Evolutionary conservation across 2,888 invertebrate genomes (phyloP).

Genomic region (Tryphoninae sp.): DNA sequence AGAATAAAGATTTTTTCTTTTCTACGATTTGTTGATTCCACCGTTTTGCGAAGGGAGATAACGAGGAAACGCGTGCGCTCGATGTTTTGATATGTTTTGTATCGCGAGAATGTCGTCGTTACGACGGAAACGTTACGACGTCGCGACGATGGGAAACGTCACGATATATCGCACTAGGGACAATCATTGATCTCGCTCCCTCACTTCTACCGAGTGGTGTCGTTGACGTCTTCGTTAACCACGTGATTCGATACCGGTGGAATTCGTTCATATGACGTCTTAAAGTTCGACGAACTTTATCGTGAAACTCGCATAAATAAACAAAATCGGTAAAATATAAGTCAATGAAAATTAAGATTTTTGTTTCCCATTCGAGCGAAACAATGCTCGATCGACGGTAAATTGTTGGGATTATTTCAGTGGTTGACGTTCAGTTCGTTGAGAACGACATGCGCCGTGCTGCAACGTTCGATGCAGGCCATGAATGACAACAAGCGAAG

Average conservation of each 20-base stretch:
- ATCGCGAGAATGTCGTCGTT: slow-evolving; percentile 4
- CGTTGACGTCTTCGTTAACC: slow-evolving; percentile 33
- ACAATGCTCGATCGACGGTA: too few relatives aligned
- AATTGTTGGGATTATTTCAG: too few relatives aligned
- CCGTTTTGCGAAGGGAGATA: too few relatives aligned
- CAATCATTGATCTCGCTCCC: slow-evolving; percentile 72
- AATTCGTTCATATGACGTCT: neutral
- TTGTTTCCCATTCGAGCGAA: too few relatives aligned
- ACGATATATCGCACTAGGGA: slow-evolving; percentile 23
- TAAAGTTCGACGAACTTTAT: neutral
- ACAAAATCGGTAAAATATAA: neutral
- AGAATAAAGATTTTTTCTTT: too few relatives aligned
- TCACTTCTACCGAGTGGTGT: slow-evolving; percentile 24
- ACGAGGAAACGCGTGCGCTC: too few relatives aligned
- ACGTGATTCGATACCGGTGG: slow-evolving; percentile 39
- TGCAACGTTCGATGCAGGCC: too few relatives aligned
- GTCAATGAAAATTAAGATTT: too few relatives aligned
- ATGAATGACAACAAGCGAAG: neutral
- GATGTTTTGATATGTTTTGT: neutral
- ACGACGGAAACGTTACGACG: neutral
- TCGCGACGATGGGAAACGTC: slow-evolving; percentile 25
- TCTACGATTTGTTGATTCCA: too few relatives aligned
- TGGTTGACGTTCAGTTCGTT: too few relatives aligned
- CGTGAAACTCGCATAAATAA: neutral
- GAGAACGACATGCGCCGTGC: too few relatives aligned